Conservation (phyloP, 2,113 vertebrate species). For the Egretta garzetta region DNA sequence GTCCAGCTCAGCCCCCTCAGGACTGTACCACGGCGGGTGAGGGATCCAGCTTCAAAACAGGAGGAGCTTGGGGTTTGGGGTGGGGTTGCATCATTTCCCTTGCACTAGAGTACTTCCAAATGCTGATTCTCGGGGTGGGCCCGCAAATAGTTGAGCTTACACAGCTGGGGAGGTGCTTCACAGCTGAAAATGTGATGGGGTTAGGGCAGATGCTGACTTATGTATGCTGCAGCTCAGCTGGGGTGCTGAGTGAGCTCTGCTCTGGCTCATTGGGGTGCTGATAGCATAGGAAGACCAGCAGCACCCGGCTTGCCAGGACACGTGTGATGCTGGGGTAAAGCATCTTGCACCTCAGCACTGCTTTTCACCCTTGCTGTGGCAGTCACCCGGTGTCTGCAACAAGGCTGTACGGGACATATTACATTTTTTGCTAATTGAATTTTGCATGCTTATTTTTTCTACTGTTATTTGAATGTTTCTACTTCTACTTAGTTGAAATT, state of each 20-base stretch:
- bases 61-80: accelerated
- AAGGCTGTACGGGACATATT: accelerated
- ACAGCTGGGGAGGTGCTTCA: neutral
- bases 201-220: neutral
- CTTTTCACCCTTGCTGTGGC: neutral
- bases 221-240: neutral
- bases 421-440: neutral
- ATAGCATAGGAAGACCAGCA: neutral
- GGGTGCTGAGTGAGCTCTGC: neutral
- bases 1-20: neutral
- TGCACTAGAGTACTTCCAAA: neutral
- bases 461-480: neutral
- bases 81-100: neutral
- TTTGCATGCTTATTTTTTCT: neutral
- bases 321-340: neutral
- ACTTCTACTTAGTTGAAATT: neutral
- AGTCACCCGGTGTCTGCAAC: accelerated
- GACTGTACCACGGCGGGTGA: accelerated
- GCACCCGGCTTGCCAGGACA: accelerated
- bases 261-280: accelerated
- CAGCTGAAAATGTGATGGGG: neutral
- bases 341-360: accelerated
- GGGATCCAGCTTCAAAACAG: neutral
- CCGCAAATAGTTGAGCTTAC: neutral
- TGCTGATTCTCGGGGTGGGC: neutral